Evolutionary conservation across 2,113 vertebrate genomes (phyloP), one percentile per base, ranked within the genome.

Genomic region (Crocuta crocuta): DNA sequence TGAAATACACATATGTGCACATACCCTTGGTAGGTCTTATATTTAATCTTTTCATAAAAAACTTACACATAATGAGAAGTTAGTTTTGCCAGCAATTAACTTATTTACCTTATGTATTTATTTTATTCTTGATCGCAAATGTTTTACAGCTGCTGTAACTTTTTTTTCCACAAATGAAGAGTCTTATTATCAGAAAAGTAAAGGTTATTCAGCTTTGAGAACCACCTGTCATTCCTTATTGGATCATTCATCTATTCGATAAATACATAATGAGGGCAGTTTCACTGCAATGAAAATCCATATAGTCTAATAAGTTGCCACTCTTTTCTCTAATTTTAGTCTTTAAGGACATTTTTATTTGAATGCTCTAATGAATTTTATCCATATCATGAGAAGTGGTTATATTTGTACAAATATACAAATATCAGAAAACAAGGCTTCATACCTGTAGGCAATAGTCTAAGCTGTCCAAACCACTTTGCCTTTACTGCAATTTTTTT

Each of bases 21-120:
- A 12, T 50, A 83, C 61, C 39, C 70, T 73, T 80, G 24, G 9
- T 85, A 53, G 66, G 8, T 79, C 53, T 96, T 39, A 92, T 48
- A 89, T 74, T 89, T 80, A 53, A 76, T 82, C n/a, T 92, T 94
- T 85, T 39, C 66, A 33, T 79, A n/a, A 74, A n/a, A 73, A 89
- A 3, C 35, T 55, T 3, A 0, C 31, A 73, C 92, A 45, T 68
- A 78, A 39, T 16, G 1, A 84, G 74, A 28, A 83, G 19, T 71
- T 84, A 4, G 45, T 11, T 83, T 90, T 50, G 21, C 83, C 76
- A 79, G 65, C 11, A 91, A 88, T 87, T 87, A 92, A 95, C 48
- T 93, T 97, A 43, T 95, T 95, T 88, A 94, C 95, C 94, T 98
- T 63, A 78, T 61, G 83, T 70, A 55, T 90, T 83, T 93, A 91